Base-by-base conservation (phyloP, 2,797 vertebrate genomes). In the Neostethus bicornis region DNA sequence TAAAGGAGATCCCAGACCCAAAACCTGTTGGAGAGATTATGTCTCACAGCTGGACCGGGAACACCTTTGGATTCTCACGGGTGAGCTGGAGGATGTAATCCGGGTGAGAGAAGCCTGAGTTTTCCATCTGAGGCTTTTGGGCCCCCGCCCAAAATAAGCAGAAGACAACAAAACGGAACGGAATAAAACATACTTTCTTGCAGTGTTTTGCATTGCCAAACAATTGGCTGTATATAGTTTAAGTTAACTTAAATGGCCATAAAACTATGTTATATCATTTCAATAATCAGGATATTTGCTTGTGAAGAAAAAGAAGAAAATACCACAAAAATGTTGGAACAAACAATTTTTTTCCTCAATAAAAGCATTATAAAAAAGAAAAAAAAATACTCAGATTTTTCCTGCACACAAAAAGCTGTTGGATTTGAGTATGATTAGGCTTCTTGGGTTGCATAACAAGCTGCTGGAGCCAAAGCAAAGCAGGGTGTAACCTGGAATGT, bases 401-500 rank as follows among this genome's bases (percentile, higher is more conserved):
- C n/a, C 4, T 10, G 32, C 46, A 52, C 55, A 26, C 21, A 75
- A 53, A 7, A 47, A 37, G 26, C n/a, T 43, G 41, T 37, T 44
- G 55, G 12, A 54, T 12, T 8, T 7, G 3, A 65, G 46, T 37
- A 11, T 17, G 4, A 37, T 50, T 43, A 46, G 49, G 17, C 44
- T 17, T 53, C 59, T 51, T 23, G 7, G n/a, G 63, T 90, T 83
- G 66, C 79, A 49, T 86, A 90, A 85, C 63, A 69, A 58, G 29
- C 37, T 41, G 23, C 77, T 70, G 60, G 68, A 80, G 62, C 61
- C 63, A 61, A 55, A 84, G 79, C 75, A 85, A 84, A 87, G 86
- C 75, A 87, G 77, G 89, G 90, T 78, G 90, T 82, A 85, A 81
- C 85, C 79, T 80, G 85, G 80, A 91, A 90, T 87, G 83, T 47